Base-by-base conservation (phyloP, 2,797 vertebrate species). In the Paratrypauchen microcephalus region DNA sequence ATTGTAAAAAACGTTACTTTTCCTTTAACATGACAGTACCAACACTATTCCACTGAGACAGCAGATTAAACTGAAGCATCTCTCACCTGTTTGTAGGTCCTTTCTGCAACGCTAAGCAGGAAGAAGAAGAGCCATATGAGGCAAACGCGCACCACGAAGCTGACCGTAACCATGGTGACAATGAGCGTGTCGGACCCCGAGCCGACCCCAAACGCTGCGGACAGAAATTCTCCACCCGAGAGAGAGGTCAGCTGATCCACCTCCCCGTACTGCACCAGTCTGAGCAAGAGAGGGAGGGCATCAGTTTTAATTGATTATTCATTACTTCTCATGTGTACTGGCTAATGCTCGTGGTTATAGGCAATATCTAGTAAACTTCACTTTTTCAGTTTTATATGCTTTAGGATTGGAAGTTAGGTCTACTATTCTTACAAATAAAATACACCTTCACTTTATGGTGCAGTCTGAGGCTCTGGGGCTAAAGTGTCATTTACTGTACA, bases 51-150 rank as follows among this genome's bases (percentile, higher is more conserved):
- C 18, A 36, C 36, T 8, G 8, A 39, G 39, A 2, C 19, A 12
- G 5, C 48, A 52, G 16, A 63, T 45, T 23, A 5, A 21, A 9
- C 32, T 2, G 32, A 9, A 36, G 32, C 32, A 6, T 36, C 5
- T 68, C 91, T 1, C 83, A 99, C 98, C 95, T 99, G 98, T 87
- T 97, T 99, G 79, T 99, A 99, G 0, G 97, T 99, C 83, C 97
- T 94, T 88, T 99, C 97, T 55, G 98, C 98, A 36, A 99, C 98
- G 69, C 97, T 99, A 6, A 99, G 95, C 84, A 98, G 92, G 89
- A 99, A 99, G 92, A 99, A 99, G 94, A 99, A 98, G 87, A 99
- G 96, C 97, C 97, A 99, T 71, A 96, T 96, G 7, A 99, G 96
- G 86, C 95, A 98, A 24, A 96, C 91, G 0, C 98, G 96, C 80